Evolutionary conservation across 2,113 vertebrate genomes (phyloP).

Genomic region (Ornithorhynchus anatinus): DNA sequence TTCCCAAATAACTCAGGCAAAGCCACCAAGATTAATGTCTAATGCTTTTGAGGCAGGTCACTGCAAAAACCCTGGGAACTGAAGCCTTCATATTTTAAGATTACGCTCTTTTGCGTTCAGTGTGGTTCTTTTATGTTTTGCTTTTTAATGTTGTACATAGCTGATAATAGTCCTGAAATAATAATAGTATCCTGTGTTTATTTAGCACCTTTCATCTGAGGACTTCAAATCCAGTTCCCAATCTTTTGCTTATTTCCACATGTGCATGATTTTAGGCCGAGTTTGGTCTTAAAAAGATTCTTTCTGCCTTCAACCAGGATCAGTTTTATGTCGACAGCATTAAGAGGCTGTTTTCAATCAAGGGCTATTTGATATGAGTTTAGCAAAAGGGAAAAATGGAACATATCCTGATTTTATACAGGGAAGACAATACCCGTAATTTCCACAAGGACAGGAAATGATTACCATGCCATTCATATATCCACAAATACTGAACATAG

Average conservation of each 20-base stretch:
- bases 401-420: conserved; percentile 22
- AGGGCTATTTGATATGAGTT: conserved; percentile 46
- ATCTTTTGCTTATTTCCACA: conserved; percentile 49
- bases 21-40: conserved; percentile 21
- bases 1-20: conserved; percentile 30
- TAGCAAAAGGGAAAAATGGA: conserved; percentile 55
- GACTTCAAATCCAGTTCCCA: conserved; percentile 39
- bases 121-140: conserved; percentile 28
- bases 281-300: conserved; percentile 48
- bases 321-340: conserved; percentile 57
- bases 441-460: conserved; percentile 57
- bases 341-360: conserved; percentile 58
- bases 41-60: conserved; percentile 8
- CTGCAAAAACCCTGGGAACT: background rate
- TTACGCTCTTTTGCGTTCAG: conserved; percentile 11
- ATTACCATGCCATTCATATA: conserved; percentile 47
- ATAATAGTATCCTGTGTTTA: conserved; percentile 6
- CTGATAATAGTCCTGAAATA: conserved; percentile 45
- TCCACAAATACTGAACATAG: conserved; percentile 25
- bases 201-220: background rate
- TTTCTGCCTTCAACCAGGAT: conserved; percentile 41
- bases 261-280: conserved; percentile 47
- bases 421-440: conserved; percentile 49
- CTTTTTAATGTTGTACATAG: conserved; percentile 47
- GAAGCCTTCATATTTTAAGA: conserved; percentile 10